A percentile compares a stretch with the other conserved stretches of the same genome.
Conservation (phyloP, 2,113 vertebrate species). For the rat (Rattus norvegicus) region DNA sequence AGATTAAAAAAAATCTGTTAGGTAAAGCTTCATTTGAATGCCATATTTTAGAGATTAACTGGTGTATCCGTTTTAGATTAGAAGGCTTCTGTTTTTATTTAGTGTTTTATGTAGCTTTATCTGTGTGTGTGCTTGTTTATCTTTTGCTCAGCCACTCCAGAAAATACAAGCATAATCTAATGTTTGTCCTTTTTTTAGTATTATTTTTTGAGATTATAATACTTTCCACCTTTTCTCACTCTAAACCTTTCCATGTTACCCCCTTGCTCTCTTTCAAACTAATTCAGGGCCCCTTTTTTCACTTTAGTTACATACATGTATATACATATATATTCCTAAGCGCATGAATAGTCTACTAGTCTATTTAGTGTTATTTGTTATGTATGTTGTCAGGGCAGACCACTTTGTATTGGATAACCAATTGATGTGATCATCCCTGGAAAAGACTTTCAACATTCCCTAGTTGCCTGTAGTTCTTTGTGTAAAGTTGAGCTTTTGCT, state of each 20-base stretch:
- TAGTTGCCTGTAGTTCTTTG: neutral
- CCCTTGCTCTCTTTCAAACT: neutral
- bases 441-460: neutral
- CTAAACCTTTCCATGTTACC: neutral
- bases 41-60: neutral
- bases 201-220: neutral
- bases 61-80: neutral
- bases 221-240: neutral
- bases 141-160: neutral
- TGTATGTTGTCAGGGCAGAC: neutral
- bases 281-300: neutral
- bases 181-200: neutral
- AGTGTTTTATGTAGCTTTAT: neutral
- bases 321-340: neutral
- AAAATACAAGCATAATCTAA: neutral
- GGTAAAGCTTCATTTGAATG: neutral
- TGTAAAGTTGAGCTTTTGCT: neutral
- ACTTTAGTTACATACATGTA: neutral
- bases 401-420: neutral
- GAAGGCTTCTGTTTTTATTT: neutral
- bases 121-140: neutral
- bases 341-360: neutral
- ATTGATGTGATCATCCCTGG: neutral
- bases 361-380: neutral
- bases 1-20: neutral